Base-by-base conservation (phyloP, 2,113 vertebrate genomes). In the Mastomys natalensis region DNA sequence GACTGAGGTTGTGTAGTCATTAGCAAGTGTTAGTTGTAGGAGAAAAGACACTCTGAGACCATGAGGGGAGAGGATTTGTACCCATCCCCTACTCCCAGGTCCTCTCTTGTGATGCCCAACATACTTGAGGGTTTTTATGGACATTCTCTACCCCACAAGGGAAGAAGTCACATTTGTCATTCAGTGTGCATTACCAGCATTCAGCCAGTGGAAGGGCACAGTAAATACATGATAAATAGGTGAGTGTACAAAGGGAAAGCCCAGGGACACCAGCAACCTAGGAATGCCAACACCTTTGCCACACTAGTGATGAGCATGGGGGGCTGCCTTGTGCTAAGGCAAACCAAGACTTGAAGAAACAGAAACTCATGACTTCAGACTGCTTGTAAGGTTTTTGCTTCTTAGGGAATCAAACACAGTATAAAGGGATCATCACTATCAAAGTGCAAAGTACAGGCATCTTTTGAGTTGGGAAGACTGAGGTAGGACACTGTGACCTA, bases 61-160 rank as follows among this genome's bases (percentile, higher is more conserved):
- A 8, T 3, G 31, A 26, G 7, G 15, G 5, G 51, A 48, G 17
- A 19, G 2, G 19, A 15, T 0, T 37, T 11, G 7, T 2, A 3
- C 0, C 10, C 5, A 31, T 1, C 4, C 6, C 31, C n/a, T 2
- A 8, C 40, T 45, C 17, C 76, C 55, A 11, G 0, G 11, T 16
- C 24, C 13, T 51, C 21, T 11, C 72, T 5, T 0, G 9, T 7
- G 43, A 73, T 1, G 1, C 21, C 45, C 26, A 12, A 16, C n/a
- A 73, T 4, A 22, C 17, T 16, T 2, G n/a, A 62, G 48, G 60
- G 19, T 29, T 34, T 64, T 37, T 4, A 5, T 1, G 13, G 48
- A 13, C 6, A 31, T 24, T 37, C 66, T 37, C 16, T 80, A 17
- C 12, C 53, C 77, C 1, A 0, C 1, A 29, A 7, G 13, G 37